These are phyloP conservation scores for Chromis chromis DNA, from an alignment of 2,797 vertebrate species.

Conservation along the genomic window DNA sequence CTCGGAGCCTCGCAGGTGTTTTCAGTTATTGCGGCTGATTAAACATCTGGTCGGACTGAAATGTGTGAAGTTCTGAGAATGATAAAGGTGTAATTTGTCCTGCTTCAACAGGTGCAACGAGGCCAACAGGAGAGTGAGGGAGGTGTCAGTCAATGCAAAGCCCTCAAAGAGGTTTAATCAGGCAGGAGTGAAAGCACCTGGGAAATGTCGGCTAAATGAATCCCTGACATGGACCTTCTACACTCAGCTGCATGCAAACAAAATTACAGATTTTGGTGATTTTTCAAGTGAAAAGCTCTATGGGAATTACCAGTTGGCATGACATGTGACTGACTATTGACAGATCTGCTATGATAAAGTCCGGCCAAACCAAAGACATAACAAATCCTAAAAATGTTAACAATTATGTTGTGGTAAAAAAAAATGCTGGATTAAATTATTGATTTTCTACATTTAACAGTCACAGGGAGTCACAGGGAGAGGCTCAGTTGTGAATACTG, in stretches of 20 bases:
- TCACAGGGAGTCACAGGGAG: not conserved
- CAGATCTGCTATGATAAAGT: no score
- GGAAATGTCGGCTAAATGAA: not conserved
- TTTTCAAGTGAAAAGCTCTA: not conserved
- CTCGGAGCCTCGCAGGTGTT: slow-evolving; percentile 21
- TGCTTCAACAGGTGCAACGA: slow-evolving; percentile 19
- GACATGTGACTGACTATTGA: not conserved
- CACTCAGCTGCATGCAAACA: not conserved
- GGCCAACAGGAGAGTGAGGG: not conserved
- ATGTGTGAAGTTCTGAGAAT: not conserved
- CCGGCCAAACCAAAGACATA: not conserved
- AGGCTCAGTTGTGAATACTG: not conserved
- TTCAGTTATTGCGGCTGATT: slow-evolving; percentile 12
- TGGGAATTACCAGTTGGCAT: not conserved
- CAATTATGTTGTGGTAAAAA: not conserved
- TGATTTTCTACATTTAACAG: not conserved
- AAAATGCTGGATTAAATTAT: not conserved
- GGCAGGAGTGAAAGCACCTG: not conserved
- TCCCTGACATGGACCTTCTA: not conserved
- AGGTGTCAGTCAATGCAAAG: slow-evolving; percentile 6
- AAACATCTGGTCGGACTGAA: slow-evolving; percentile 15
- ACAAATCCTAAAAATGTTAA: not conserved
- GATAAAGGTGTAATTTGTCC: slow-evolving; percentile 7
- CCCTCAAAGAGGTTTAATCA: not conserved
- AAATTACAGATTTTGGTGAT: not conserved